Evolutionary conservation across 2,797 vertebrate species (phyloP), one percentile per base, ranked within the genome.

Genomic region (Darevskia mixta): DNA sequence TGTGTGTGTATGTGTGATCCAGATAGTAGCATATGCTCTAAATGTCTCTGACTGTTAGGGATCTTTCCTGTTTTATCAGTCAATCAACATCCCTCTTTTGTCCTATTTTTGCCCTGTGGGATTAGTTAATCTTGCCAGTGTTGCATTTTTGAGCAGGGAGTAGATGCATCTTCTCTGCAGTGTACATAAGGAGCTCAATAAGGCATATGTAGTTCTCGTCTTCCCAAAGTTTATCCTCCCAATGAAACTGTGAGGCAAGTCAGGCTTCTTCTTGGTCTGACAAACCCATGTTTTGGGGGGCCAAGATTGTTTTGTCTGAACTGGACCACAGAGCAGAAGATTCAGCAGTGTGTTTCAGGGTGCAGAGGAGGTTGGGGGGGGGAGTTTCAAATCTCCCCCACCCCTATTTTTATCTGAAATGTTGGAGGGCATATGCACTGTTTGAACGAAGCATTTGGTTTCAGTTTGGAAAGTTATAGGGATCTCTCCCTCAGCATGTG

Each of bases 381-480:
- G 15, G 43, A 64, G 17, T 64, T 15, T 55, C 49, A 55, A 55
- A 55, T 55, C 49, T 49, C 49, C 49, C 49, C 49, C 49, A 55
- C 49, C 49, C 49, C 13, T 55, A 55, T 55, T 55, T 55, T 55
- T 55, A 15, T 55, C 49, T 55, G 67, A 71, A 71, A 49, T 49
- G 5, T 9, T 72, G 67, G 80, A 67, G 6, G 43, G 20, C 20
- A 18, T 25, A 13, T 72, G 43, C 79, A 85, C 87, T 85, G 32
- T 83, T 29, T 82, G 88, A 82, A 90, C 20, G 79, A 91, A 93
- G 75, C 67, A 27, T 91, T 92, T 92, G 29, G 85, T 66, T 91
- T 41, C 87, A 18, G 69, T 83, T 69, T 88, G 67, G 91, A 64
- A 86, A 86, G 25, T 79, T 78, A 86, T 29, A 71, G 29, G 89